phyloP scores from a whole-genome alignment of 2,797 vertebrate genomes.

The Gorsachius magnificus region DNA sequence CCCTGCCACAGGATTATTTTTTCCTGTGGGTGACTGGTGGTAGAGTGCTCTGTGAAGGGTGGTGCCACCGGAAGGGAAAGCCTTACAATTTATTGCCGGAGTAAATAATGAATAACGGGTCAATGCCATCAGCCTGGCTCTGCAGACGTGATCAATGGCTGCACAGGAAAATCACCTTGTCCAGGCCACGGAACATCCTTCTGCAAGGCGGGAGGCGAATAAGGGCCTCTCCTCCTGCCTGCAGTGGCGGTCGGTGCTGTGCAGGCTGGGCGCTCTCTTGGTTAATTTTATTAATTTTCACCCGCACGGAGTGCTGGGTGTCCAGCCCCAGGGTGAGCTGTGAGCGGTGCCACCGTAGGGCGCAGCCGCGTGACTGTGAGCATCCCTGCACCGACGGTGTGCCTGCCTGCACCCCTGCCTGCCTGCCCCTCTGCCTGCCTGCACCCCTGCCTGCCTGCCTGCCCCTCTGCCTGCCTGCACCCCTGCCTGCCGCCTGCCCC shows the following conservation, averaged over 20 bases:
- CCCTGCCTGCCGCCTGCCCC: background rate
- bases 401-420: background rate
- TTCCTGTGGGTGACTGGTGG: fast-evolving
- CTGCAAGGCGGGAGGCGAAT: background rate
- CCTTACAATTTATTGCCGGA: fast-evolving
- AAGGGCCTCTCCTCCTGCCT: background rate
- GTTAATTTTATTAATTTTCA: background rate
- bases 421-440: too few species aligned
- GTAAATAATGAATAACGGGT: background rate
- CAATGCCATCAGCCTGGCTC: background rate
- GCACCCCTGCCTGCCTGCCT: too few species aligned
- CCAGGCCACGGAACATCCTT: background rate
- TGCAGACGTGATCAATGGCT: background rate
- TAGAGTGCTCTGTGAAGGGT: background rate
- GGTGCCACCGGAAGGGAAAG: background rate
- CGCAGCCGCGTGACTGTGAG: background rate
- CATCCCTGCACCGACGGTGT: background rate
- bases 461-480: too few species aligned
- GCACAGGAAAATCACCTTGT: fast-evolving
- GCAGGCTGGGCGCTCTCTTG: background rate
- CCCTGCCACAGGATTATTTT: fast-evolving
- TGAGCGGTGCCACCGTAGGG: fast-evolving
- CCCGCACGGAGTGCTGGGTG: fast-evolving
- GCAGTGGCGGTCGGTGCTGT: background rate
- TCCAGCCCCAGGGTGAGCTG: background rate